Conservation (phyloP, 2,113 vertebrate genomes). For the Cyprinodon brontotheroides region DNA sequence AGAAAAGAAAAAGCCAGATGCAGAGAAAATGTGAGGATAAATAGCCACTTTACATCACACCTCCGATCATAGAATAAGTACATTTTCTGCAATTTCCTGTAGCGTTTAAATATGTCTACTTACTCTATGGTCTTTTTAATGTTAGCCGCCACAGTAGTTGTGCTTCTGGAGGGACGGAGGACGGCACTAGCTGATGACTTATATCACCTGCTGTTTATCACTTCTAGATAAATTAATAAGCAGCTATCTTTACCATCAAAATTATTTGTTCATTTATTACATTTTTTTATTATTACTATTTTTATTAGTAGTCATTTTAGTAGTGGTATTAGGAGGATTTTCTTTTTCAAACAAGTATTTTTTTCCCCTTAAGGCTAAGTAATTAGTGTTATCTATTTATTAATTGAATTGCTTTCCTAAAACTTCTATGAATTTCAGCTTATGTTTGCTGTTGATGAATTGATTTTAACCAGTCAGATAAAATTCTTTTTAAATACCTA, state of each 20-base stretch:
- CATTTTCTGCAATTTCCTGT: constrained; percentile 8
- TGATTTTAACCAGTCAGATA: neutral
- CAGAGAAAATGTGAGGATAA: constrained; percentile 20
- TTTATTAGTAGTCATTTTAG: neutral
- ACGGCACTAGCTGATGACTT: constrained; percentile 20
- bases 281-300: neutral
- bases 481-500: neutral
- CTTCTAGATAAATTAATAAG: neutral
- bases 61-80: constrained; percentile 27
- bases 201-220: constrained; percentile 5
- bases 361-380: too few relatives aligned
- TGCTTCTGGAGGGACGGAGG: constrained; percentile 18
- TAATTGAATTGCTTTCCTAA: too few relatives aligned
- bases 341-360: too few relatives aligned
- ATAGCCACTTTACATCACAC: constrained; percentile 8
- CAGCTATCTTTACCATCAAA: too few relatives aligned
- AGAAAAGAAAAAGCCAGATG: constrained; percentile 52
- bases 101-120: constrained; percentile 28
- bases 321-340: too few relatives aligned
- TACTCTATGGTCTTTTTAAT: constrained; percentile 15
- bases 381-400: too few relatives aligned
- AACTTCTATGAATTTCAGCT: too few relatives aligned
- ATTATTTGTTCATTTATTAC: neutral
- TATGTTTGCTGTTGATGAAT: neutral
- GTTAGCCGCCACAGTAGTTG: neutral